Base-by-base conservation (phyloP, 2,888 invertebrate species). In the Podotricha telesiphe region DNA sequence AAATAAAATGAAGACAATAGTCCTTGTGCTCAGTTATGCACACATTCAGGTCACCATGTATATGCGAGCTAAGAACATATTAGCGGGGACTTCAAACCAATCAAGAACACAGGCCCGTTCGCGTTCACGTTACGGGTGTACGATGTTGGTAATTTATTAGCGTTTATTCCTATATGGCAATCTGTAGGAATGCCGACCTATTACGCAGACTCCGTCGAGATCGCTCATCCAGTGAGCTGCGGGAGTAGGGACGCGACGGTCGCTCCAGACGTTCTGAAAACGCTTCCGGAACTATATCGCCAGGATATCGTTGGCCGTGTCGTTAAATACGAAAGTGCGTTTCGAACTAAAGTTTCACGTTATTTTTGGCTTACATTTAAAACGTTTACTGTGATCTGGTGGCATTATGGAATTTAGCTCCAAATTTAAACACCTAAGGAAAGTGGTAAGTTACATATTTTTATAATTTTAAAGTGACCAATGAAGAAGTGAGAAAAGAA, bases 131-230 rank as follows among this genome's bases (percentile, higher is more conserved):
- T 84, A 87, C 88, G 87, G 89, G 86, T 87, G 88, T 88, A 88
- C 88, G 84, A 86, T 87, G 89, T 89, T 86, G 85, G 88, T 92
- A 92, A 92, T 92, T 92, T 92, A 92, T 91, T 90, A 92, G 87
- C 88, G 84, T 88, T 92, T 91, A 93, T 92, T 90, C 92, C 87
- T 88, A 88, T 89, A 91, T 86, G 91, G 87, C 88, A 91, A 90
- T 90, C 90, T 91, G 91, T 89, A 88, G 89, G 88, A 90, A 91
- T 90, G 84, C 83, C 84, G 88, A 86, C 82, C 91, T 84, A 91
- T 88, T 92, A 93, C 93, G 93, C 93, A 93, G 93, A 92, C 93
- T 92, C 93, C 91, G 88, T 80, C 73, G 86, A 88, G 90, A 90
- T 89, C 86, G 84, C 85, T 84, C 87, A 86, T 88, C 87, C 90